These are phyloP conservation scores for Hyaena hyaena DNA, from an alignment of 2,113 vertebrate genomes.

Conservation along the genomic window DNA sequence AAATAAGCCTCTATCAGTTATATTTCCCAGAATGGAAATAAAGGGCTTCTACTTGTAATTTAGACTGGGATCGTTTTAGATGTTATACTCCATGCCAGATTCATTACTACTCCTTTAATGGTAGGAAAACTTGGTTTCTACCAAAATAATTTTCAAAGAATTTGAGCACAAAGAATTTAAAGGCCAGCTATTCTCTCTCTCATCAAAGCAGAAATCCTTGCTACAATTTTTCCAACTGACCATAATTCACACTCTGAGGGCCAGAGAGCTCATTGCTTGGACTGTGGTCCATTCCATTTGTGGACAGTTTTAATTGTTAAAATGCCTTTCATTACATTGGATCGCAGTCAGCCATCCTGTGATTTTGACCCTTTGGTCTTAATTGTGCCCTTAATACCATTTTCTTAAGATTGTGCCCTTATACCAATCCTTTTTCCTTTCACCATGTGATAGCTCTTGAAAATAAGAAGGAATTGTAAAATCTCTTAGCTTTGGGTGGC, in stretches of 20 bases:
- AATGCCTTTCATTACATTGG: conserved; percentile 8
- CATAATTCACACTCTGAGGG: conserved; percentile 24
- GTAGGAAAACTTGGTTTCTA: conserved; percentile 40
- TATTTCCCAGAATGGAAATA: conserved; percentile 76
- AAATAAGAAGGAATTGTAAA: conserved; percentile 52
- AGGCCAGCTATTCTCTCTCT: not conserved
- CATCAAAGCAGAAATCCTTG: conserved; percentile 38
- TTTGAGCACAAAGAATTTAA: conserved; percentile 14
- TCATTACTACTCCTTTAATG: conserved; percentile 56
- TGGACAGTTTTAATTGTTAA: conserved; percentile 47
- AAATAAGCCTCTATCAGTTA: conserved; percentile 77
- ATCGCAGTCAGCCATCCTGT: conserved; percentile 42
- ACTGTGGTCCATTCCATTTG: not conserved
- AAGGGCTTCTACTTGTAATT: conserved; percentile 58
- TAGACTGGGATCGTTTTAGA: conserved; percentile 45
- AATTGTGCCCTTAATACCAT: conserved; percentile 24
- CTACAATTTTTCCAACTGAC: conserved; percentile 19
- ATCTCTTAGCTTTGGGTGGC: not conserved
- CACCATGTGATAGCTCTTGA: not conserved
- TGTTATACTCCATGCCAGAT: not conserved
- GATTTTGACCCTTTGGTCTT: conserved; percentile 57
- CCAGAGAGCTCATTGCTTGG: not conserved
- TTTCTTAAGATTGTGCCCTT: too few species aligned
- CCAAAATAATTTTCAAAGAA: conserved; percentile 38
- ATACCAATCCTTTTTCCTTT: conserved; percentile 37